Conservation (phyloP, 2,888 invertebrate genomes). For the Amblyteles armatorius region DNA sequence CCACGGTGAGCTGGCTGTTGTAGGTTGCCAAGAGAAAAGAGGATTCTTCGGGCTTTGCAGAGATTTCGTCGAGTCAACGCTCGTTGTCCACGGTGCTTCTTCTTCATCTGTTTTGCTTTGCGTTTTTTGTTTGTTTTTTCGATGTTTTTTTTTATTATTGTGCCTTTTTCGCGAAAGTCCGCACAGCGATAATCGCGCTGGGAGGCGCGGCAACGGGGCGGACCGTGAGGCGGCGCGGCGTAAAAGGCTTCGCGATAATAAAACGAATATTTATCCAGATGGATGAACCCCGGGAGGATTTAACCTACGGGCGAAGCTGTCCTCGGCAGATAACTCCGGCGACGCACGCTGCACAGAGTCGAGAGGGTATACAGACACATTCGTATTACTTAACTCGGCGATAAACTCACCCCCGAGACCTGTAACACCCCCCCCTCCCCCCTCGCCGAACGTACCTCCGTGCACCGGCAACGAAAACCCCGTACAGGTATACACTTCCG, state of each 20-base stretch:
- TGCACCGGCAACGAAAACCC: slow-evolving; percentile 54
- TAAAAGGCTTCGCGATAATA: slow-evolving; percentile 63
- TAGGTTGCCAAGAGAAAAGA: slow-evolving; percentile 59
- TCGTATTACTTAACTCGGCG: slow-evolving; percentile 86
- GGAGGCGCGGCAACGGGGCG: not conserved
- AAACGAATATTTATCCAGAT: slow-evolving; percentile 80
- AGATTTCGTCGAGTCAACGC: slow-evolving; percentile 59
- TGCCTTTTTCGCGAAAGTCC: not conserved
- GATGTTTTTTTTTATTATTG: not conserved
- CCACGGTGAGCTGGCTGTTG: not conserved
- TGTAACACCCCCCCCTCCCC: slow-evolving; percentile 72
- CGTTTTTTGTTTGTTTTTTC: slow-evolving; percentile 6
- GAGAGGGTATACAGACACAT: slow-evolving; percentile 81
- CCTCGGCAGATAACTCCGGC: slow-evolving; percentile 79
- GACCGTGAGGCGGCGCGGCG: slow-evolving; percentile 15
- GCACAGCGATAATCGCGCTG: slow-evolving; percentile 10
- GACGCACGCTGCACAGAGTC: slow-evolving; percentile 72
- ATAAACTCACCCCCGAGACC: slow-evolving; percentile 84
- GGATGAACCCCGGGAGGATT: slow-evolving; percentile 75
- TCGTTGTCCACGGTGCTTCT: slow-evolving; percentile 13
- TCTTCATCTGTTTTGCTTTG: slow-evolving; percentile 9
- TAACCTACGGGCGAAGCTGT: slow-evolving; percentile 77
- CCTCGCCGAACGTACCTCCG: slow-evolving; percentile 68
- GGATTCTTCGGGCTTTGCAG: slow-evolving; percentile 33
- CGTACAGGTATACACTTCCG: slow-evolving; percentile 11